phyloP scores from a whole-genome alignment of 2,797 vertebrate genomes.

The Simalia tracyae region DNA sequence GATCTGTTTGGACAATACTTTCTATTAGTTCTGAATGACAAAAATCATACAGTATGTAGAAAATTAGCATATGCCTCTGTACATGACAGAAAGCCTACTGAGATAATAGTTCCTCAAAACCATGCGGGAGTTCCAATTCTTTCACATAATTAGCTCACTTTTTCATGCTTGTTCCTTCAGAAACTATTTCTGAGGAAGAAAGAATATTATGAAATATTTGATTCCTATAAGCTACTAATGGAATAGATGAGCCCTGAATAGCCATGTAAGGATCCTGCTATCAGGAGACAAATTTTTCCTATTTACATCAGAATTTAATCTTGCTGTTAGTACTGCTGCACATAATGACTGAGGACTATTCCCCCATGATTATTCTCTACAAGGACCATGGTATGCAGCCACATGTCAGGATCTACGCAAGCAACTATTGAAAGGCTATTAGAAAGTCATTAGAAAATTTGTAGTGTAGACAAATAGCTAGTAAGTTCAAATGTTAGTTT shows the following conservation, averaged over 20 bases:
- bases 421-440: no score
- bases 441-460: no score
- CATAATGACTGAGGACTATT: background rate
- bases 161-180: background rate
- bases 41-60: background rate
- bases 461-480: no score
- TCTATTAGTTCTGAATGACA: background rate
- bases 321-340: background rate
- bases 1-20: background rate
- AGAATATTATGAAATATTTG: background rate
- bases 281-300: background rate
- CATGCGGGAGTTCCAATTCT: background rate
- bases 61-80: background rate
- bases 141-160: background rate
- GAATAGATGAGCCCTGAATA: background rate
- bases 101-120: background rate
- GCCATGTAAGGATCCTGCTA: background rate
- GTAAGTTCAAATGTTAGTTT: no score
- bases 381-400: background rate
- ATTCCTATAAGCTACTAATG: background rate
- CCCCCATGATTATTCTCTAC: background rate
- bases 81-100: background rate
- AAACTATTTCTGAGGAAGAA: background rate
- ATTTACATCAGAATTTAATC: background rate
- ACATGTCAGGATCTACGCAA: no score